phyloP scores from a whole-genome alignment of 2,113 vertebrate species.

The Limanda limanda region DNA sequence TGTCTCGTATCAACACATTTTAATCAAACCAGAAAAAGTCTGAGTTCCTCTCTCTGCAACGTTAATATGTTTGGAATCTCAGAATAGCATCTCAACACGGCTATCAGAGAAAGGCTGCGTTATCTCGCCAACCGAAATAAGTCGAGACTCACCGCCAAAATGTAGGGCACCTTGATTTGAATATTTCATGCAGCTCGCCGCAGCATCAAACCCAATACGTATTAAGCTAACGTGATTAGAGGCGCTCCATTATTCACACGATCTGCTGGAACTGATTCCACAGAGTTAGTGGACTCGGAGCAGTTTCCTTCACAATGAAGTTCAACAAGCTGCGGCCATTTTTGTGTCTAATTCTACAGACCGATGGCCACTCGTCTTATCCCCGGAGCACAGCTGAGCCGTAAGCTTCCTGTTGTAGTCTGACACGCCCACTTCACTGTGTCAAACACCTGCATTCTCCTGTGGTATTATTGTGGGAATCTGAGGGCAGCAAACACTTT shows the following conservation, averaged over 20 bases:
- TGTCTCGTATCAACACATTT: too few species aligned
- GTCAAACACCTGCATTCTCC: too few species aligned
- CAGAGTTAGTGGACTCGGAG: constrained; percentile 28
- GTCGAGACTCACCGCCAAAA: constrained; percentile 23
- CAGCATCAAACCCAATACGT: too few species aligned
- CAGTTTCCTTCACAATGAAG: constrained; percentile 23
- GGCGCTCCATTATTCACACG: constrained; percentile 52
- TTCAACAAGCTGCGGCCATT: constrained; percentile 2
- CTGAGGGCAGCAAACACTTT: too few species aligned
- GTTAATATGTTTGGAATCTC: constrained; percentile 18
- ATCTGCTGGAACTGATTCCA: constrained; percentile 31
- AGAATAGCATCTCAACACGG: constrained; percentile 59
- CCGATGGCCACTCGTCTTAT: background rate
- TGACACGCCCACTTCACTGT: too few species aligned
- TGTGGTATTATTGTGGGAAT: too few species aligned
- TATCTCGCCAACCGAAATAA: constrained; percentile 33
- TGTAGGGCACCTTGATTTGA: constrained; percentile 67
- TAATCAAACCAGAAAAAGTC: too few species aligned
- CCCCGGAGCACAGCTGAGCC: too few species aligned
- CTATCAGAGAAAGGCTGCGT: constrained; percentile 26
- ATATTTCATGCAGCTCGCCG: constrained; percentile 61
- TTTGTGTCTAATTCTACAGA: constrained; percentile 21
- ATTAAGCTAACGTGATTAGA: constrained; percentile 6
- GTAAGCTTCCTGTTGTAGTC: too few species aligned
- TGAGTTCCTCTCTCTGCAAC: too few species aligned